Conservation (phyloP, 1,140 invertebrate genomes). For the Proctacanthus coquilletti region DNA sequence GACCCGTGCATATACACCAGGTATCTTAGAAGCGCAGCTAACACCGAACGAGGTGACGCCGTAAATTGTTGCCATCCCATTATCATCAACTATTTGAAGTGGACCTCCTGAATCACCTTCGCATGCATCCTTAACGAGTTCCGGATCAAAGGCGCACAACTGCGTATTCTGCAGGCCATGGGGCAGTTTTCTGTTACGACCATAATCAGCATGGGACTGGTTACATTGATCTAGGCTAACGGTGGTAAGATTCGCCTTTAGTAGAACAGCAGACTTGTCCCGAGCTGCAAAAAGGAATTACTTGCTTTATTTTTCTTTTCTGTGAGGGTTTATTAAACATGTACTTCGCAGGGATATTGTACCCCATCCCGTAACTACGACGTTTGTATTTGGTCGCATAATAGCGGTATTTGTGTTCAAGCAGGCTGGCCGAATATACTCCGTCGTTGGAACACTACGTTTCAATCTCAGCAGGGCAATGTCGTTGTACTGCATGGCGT, state of each 20-base stretch:
- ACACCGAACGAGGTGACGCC: conserved; percentile 52
- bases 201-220: conserved; percentile 5
- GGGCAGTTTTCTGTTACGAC: conserved; percentile 3
- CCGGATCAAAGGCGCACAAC: conserved; percentile 38
- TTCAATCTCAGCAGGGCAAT: conserved; percentile 19
- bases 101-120: conserved; percentile 52
- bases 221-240: conserved; percentile 15
- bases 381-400: conserved; percentile 9
- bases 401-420: conserved; percentile 13
- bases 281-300: conserved; percentile 9
- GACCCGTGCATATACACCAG: conserved; percentile 49
- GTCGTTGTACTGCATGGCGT: conserved; percentile 18
- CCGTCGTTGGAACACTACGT: conserved; percentile 5
- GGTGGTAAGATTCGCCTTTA: conserved; percentile 15
- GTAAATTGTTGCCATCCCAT: conserved; percentile 17
- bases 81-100: conserved; percentile 28
- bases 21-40: conserved; percentile 40
- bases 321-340: background rate
- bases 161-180: conserved; percentile 21
- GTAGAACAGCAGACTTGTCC: conserved; percentile 12
- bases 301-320: background rate
- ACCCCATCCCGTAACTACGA: conserved; percentile 21
- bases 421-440: conserved; percentile 14
- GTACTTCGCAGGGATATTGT: conserved; percentile 15
- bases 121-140: conserved; percentile 40